Evolutionary conservation across 2,113 vertebrate species (phyloP).

Genomic region (Aspiorhynchus laticeps): DNA sequence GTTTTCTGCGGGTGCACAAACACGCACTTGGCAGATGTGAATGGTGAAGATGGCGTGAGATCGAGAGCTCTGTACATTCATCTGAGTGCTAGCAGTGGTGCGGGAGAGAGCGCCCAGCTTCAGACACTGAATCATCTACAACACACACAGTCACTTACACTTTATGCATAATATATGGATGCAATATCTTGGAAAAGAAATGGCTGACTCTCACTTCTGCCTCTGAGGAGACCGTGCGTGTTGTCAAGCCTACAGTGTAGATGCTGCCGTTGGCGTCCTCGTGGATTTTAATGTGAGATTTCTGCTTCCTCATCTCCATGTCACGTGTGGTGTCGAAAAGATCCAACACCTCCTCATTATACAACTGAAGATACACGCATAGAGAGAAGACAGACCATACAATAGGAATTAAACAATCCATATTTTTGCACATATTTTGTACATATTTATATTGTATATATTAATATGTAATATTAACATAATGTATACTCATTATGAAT

Average conservation of each 20-base stretch:
- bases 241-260: slow-evolving; percentile 96
- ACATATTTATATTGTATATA: no score
- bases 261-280: slow-evolving; percentile 92
- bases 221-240: slow-evolving; percentile 87
- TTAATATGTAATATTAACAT: no score
- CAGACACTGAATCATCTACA: slow-evolving; percentile 97
- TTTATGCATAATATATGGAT: neutral
- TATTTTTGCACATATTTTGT: neutral
- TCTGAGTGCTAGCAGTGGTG: slow-evolving; percentile 97
- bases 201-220: slow-evolving; percentile 75
- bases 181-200: neutral
- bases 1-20: slow-evolving; percentile 82
- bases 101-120: slow-evolving; percentile 94
- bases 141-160: neutral
- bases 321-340: slow-evolving; percentile 93
- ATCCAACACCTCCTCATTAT: slow-evolving; percentile 82
- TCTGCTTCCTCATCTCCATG: slow-evolving; percentile 89
- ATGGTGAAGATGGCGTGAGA: slow-evolving; percentile 98
- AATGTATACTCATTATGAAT: no score
- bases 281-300: slow-evolving; percentile 95
- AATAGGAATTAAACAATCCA: neutral
- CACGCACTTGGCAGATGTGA: slow-evolving; percentile 91
- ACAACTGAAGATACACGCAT: slow-evolving; percentile 63
- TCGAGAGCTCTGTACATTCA: slow-evolving; percentile 98
- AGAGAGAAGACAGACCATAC: neutral